A percentile compares a stretch with the other conserved stretches of the same genome.
Evolutionary conservation across 2,113 vertebrate species (phyloP).

Genomic region (Tenrec ecaudatus): DNA sequence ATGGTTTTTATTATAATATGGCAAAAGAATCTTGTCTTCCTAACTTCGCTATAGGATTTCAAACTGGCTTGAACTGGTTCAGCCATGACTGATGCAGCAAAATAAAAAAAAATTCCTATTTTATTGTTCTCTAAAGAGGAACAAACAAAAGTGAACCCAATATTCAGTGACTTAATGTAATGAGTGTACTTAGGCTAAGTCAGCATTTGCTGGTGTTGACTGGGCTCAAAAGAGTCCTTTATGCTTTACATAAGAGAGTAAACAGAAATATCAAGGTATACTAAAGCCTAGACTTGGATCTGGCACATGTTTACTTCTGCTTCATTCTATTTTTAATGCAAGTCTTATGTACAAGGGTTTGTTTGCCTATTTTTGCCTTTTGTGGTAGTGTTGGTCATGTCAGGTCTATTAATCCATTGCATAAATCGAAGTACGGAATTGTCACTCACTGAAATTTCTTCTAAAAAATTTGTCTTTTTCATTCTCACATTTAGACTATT

Average conservation of each 20-base stretch:
- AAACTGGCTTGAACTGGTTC: background rate
- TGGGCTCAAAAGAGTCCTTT: background rate
- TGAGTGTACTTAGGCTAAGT: background rate
- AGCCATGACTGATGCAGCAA: background rate
- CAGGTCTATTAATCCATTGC: background rate
- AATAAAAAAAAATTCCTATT: background rate
- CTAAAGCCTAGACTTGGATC: background rate
- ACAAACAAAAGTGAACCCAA: background rate
- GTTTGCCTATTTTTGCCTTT: too few species aligned
- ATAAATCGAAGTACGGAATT: background rate
- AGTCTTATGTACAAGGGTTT: background rate
- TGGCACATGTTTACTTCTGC: background rate
- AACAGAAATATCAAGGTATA: background rate
- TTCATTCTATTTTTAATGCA: conserved; percentile 20
- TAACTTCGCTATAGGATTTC: background rate
- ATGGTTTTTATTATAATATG: conserved; percentile 1
- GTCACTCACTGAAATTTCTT: background rate
- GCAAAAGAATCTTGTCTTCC: background rate
- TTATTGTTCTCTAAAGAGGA: background rate
- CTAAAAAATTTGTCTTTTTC: background rate
- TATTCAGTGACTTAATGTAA: conserved; percentile 18
- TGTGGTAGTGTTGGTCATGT: background rate
- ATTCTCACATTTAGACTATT: background rate
- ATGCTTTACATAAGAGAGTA: background rate
- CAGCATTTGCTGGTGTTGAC: background rate